Evolutionary conservation across 2,113 vertebrate species (phyloP), one percentile per base, ranked within the genome.

Genomic region (Pungitius pungitius): DNA sequence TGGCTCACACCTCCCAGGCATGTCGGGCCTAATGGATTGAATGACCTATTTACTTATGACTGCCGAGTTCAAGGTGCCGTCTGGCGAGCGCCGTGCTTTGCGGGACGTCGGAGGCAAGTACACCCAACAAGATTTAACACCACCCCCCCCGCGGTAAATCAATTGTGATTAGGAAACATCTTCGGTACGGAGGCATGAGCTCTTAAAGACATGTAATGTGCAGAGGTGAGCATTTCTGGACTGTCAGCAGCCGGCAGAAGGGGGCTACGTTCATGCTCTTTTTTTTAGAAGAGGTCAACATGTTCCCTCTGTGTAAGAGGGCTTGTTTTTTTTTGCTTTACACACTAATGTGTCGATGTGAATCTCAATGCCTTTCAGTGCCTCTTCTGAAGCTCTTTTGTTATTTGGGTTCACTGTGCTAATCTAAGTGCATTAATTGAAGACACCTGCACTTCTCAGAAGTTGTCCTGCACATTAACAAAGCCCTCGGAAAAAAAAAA

Each of bases 1-100:
- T 86, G 90, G 88, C 77, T 89, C 71, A 91, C 94, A 94, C 90
- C 90, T 94, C 62, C 61, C 88, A 92, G 90, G 81, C 88, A 49
- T 90, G 77, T 86, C 89, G 91, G n/a, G 72, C 88, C 92, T 93
- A 94, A 92, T 85, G 90, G 84, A 81, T 93, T 87, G 86, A 87
- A 86, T 89, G 88, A 88, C 71, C 88, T 90, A 87, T 91, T 92
- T 91, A 86, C 87, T 90, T 88, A 90, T 73, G 76, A 86, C 85
- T 60, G 72, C 82, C 60, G 62, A 73, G 85, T 71, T 75, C 74
- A 82, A 89, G 80, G 75, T 84, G 81, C 81, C 43, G 73, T 81
- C 83, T 84, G n/a, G 72, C 84, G 71, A 70, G 49, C 52, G 81
- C 54, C 15, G 55, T 65, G 75, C 78, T 82, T 60, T 45, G 47